Evolutionary conservation across 2,888 invertebrate species (phyloP), one percentile per base, ranked within the genome.

Genomic region (Ecdyonurus torrentis): DNA sequence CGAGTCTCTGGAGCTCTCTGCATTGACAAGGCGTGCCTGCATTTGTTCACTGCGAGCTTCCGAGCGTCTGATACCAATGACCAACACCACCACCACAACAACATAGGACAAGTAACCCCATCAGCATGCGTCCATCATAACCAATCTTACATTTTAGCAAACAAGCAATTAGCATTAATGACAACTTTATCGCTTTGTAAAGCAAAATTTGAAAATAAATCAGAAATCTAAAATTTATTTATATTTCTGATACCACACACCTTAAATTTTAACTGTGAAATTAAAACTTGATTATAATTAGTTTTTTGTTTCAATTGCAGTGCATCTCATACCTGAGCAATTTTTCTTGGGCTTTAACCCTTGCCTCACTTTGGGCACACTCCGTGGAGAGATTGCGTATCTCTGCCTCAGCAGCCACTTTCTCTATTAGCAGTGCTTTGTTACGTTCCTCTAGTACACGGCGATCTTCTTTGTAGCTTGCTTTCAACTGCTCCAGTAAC

Each of bases 1-100:
- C 55, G 55, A 55, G 55, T 55, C 55, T 55, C 55, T 55, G 55
- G 7, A 55, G 22, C 55, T 55, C 55, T 55, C 55, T 55, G 55
- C 55, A 55, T 20, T n/a, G 7, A 55, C 55, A 5, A 55, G 55
- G 5, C 22, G 5, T 20, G 55, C n/a, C 22, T 55, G 55, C 10
- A 55, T 5, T n/a, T 22, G 55, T n/a, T 55, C 55, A 55, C 55
- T 55, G 55, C 55, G 55, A 18, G 19, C 55, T 20, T 55, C 55
- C 55, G 55, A 5, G 5, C 55, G n/a, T n/a, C 55, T 55, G 55
- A 37, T 15, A 5, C 5, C 37, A 37, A 10, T 5, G 7, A 5
- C 37, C 37, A 5, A 37, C 37, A n/a, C n/a, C n/a, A n/a, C n/a
- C n/a, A n/a, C n/a, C n/a, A n/a, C n/a, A n/a, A n/a, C n/a, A n/a